Percentiles rank a stretch among this genome's conserved stretches.
Evolutionary conservation across 2,113 vertebrate genomes (phyloP).

Genomic region (Podarcis raffonei): DNA sequence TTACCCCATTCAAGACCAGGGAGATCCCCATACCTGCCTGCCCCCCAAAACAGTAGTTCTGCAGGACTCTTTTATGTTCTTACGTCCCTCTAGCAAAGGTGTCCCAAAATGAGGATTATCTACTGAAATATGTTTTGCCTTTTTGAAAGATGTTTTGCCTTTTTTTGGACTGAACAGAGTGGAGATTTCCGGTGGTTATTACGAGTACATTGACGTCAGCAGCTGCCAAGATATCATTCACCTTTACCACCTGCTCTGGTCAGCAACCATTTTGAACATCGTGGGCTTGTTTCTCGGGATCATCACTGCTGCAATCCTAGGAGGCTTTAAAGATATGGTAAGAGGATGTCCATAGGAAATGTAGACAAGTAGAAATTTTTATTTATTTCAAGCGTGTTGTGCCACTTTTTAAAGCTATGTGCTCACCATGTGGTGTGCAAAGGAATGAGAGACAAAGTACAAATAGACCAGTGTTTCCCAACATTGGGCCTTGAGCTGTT

Average conservation of each 20-base stretch:
- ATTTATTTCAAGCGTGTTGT: no score
- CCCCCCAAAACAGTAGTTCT: no score
- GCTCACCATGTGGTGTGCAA: no score
- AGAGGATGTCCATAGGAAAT: constrained; percentile 17
- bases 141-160: background rate
- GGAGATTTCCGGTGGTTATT: constrained; percentile 90
- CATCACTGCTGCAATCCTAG: constrained; percentile 95
- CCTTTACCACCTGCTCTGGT: constrained; percentile 97
- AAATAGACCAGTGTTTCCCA: no score
- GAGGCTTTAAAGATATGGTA: constrained; percentile 98
- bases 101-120: background rate
- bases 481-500: no score
- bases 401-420: no score
- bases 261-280: constrained; percentile 94
- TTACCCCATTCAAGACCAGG: no score
- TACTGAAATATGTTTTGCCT: constrained; percentile 8
- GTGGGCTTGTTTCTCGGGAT: constrained; percentile 95
- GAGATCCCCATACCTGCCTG: no score
- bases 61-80: no score
- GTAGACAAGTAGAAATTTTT: no score
- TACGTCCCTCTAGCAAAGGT: no score
- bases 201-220: constrained; percentile 95
- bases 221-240: constrained; percentile 98
- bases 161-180: constrained; percentile 74
- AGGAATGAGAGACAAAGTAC: no score